These are phyloP conservation scores for Drosophila albomicans DNA, from an alignment of 1,140 invertebrate genomes.

Conservation along the genomic window DNA sequence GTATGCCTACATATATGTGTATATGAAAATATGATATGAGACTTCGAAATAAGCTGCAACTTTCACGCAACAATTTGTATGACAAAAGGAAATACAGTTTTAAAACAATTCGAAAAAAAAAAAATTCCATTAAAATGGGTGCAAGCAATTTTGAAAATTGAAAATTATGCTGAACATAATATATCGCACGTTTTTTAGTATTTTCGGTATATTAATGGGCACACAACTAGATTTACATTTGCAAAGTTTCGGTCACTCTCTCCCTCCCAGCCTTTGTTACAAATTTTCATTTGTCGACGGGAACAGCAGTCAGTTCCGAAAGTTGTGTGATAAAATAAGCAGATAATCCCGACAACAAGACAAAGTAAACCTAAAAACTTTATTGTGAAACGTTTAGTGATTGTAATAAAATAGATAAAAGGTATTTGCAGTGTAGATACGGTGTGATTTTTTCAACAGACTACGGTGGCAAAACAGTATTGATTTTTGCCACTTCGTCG, in stretches of 20 bases:
- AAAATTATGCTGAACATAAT: no score
- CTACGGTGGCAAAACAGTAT: constrained; percentile 23
- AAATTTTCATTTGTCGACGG: constrained; percentile 33
- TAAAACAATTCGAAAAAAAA: no score
- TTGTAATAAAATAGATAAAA: constrained; percentile 6
- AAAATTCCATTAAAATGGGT: no score
- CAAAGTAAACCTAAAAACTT: constrained; percentile 4
- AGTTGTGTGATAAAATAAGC: neutral
- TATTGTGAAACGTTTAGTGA: neutral
- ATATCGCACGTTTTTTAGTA: no score
- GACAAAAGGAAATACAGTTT: no score
- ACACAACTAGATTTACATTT: neutral
- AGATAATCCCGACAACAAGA: constrained; percentile 20
- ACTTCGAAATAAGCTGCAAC: no score
- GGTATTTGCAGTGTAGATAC: constrained; percentile 16
- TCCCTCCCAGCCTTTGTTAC: constrained; percentile 17
- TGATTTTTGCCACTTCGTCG: constrained; percentile 33
- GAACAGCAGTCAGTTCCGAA: neutral
- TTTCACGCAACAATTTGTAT: no score
- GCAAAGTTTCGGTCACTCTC: constrained; percentile 7
- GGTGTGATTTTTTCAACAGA: neutral
- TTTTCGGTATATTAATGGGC: no score
- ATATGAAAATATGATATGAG: no score
- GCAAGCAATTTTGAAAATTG: no score
- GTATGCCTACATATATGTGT: no score